Evolutionary conservation across 2,888 invertebrate genomes (phyloP), one percentile per base, ranked within the genome.

Genomic region (Microctonus brassicae): DNA sequence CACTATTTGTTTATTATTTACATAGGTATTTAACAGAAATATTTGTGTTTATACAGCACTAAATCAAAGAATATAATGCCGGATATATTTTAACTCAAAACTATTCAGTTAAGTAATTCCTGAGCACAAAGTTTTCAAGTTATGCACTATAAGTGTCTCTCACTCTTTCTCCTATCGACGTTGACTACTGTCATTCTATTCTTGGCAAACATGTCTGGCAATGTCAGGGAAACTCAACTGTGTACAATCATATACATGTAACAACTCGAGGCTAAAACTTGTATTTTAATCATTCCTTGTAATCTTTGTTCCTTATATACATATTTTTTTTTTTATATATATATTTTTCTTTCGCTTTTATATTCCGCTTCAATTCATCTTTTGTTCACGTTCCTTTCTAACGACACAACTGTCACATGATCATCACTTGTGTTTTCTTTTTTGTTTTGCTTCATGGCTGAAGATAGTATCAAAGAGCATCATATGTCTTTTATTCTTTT

Each of bases 401-500:
- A 39, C 5, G 13, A 39, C 4, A 39, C n/a, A n/a, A 39, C 39
- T 39, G 39, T 39, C 39, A 39, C 39, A n/a, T 39, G 39, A 39
- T 39, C 39, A 39, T 39, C 39, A n/a, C 39, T 39, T 11, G n/a
- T 39, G n/a, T n/a, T 39, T 39, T 39, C n/a, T n/a, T n/a, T 39
- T 39, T 39, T 39, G 39, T 57, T 29, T 57, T 24, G 26, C 57
- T n/a, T 42, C 6, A 52, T 61, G 24, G 34, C 36, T 34, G 53
- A 62, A 61, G 61, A 61, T 69, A 62, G 52, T 53, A 69, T 61
- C 68, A 69, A 69, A 69, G 61, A 62, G 47, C 29, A 34, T 60
- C 52, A 61, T 34, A 36, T 60, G 53, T 61, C 68, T 60, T 57
- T 57, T 26, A 39, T 39, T 39, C 39, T 13, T 39, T 24, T 26